Conservation (phyloP, 2,113 vertebrate genomes). For the Aleadryas rufinucha region DNA sequence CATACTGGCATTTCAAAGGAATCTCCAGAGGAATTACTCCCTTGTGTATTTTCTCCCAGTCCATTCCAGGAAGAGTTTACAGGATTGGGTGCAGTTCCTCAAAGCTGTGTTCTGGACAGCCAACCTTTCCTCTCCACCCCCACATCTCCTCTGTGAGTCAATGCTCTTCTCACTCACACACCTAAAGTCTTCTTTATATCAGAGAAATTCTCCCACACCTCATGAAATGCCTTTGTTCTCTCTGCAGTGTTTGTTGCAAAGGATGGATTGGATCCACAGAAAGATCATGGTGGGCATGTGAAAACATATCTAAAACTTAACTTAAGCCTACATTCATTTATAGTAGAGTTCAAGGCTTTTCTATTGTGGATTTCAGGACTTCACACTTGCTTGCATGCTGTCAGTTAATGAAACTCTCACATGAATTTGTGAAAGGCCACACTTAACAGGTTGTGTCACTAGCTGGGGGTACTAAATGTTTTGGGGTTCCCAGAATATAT, state of each 20-base stretch:
- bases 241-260: background rate
- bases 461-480: background rate
- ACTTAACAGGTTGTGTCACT: background rate
- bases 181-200: background rate
- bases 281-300: background rate
- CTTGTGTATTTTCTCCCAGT: background rate
- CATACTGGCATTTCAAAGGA: background rate
- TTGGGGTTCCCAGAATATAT: conserved; percentile 11
- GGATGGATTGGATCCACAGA: background rate
- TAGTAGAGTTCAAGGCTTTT: background rate
- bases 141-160: background rate
- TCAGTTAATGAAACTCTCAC: background rate
- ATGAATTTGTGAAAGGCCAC: background rate
- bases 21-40: background rate
- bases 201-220: background rate
- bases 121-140: background rate
- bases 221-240: background rate
- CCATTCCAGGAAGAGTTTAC: background rate
- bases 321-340: background rate
- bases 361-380: background rate
- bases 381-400: background rate
- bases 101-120: background rate
- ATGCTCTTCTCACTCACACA: background rate
- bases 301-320: background rate
- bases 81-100: background rate